Evolutionary conservation across 2,797 vertebrate genomes (phyloP).

Genomic region (Brachyalestes nurse): DNA sequence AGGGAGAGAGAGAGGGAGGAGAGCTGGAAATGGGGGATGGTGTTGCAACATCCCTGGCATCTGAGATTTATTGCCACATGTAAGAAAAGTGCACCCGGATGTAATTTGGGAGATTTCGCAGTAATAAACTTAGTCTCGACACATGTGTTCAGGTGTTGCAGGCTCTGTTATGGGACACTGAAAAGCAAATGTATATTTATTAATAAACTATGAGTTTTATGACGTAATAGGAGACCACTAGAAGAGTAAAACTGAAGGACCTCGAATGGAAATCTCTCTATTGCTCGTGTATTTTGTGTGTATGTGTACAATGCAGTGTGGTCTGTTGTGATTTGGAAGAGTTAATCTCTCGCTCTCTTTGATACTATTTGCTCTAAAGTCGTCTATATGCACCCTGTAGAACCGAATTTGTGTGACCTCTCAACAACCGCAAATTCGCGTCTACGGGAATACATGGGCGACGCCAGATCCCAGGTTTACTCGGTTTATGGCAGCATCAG

Average conservation of each 20-base stretch:
- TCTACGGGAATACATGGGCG: conserved; percentile 78
- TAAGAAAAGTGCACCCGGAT: conserved; percentile 15
- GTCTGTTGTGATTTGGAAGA: neutral
- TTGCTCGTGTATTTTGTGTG: too few relatives aligned
- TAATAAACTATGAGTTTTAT: too few relatives aligned
- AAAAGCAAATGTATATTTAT: too few relatives aligned
- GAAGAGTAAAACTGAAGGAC: too few relatives aligned
- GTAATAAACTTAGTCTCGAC: neutral
- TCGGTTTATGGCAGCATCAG: neutral
- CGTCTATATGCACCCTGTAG: conserved; percentile 99
- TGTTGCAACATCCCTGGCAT: conserved; percentile 20
- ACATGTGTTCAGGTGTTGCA: neutral
- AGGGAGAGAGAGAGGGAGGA: neutral
- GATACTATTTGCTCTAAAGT: conserved; percentile 91
- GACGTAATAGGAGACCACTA: too few relatives aligned
- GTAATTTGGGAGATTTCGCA: conserved; percentile 9
- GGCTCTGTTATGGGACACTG: too few relatives aligned
- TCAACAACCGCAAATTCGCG: conserved; percentile 71
- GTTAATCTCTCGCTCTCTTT: neutral
- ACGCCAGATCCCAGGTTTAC: conserved; percentile 61
- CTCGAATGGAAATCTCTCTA: too few relatives aligned
- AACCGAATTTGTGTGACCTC: conserved; percentile 99
- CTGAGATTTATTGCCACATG: conserved; percentile 27
- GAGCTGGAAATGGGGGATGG: conserved; percentile 10
- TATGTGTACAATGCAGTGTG: too few relatives aligned